A percentile compares a stretch with the other conserved stretches of the same genome.
Evolutionary conservation across 2,888 invertebrate genomes (phyloP).

Genomic region (Ormyrus pomaceus): DNA sequence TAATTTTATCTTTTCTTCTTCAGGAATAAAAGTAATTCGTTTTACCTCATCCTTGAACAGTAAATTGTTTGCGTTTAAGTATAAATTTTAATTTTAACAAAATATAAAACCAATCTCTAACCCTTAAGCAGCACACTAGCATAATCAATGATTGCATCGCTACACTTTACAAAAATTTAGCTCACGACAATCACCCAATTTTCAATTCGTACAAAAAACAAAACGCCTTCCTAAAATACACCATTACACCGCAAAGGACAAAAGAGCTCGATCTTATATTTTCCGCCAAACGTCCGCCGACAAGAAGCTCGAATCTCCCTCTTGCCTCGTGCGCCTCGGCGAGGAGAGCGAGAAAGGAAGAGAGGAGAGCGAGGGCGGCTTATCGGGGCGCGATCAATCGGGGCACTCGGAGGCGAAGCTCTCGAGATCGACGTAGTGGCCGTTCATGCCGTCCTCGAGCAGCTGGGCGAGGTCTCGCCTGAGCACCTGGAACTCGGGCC

Average conservation of each 20-base stretch:
- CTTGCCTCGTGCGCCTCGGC: neutral
- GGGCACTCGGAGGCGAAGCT: constrained; percentile 80
- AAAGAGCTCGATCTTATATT: constrained; percentile 5
- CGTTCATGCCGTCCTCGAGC: constrained; percentile 80
- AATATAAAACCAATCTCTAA: constrained; percentile 9
- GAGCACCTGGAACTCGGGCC: constrained; percentile 84
- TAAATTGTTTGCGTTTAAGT: neutral
- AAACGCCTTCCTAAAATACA: neutral
- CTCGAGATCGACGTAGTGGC: constrained; percentile 83
- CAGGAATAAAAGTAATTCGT: constrained; percentile 20
- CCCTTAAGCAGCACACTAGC: constrained; percentile 9
- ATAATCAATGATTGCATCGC: too few relatives aligned
- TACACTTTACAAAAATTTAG: neutral
- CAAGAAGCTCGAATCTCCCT: too few relatives aligned
- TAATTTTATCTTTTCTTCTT: constrained; percentile 27
- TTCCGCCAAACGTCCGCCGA: neutral
- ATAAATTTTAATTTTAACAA: constrained; percentile 7
- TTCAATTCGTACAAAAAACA: neutral
- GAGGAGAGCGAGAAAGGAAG: neutral
- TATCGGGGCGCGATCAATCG: constrained; percentile 33
- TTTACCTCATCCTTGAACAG: neutral
- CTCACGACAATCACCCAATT: neutral
- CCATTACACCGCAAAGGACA: neutral
- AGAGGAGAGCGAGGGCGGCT: neutral
- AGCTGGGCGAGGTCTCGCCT: constrained; percentile 80